Evolutionary conservation across 2,888 invertebrate species (phyloP), one percentile per base, ranked within the genome.

Genomic region (Stenodema calcarata): DNA sequence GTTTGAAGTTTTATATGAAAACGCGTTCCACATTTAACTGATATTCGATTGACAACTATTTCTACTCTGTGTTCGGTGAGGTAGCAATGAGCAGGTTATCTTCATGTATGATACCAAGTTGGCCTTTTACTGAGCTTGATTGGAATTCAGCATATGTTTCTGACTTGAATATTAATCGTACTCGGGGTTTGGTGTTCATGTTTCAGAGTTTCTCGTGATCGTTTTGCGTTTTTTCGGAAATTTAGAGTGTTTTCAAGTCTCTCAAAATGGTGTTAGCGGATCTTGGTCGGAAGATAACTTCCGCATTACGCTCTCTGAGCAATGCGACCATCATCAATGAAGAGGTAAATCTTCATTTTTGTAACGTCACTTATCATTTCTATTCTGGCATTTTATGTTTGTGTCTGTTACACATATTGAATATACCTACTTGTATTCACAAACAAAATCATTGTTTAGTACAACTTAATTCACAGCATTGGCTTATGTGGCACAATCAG

Each of bases 241-340:
- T 75, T n/a, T 18, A 7, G 11, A n/a, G 16, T 41, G 9, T 80
- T 80, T 54, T 14, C 44, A 54, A 73, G 73, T 35, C 16, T 30
- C 35, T 73, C 87, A 90, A 88, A 88, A 99, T 99, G 99, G 99
- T 99, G 92, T 96, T 99, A 94, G 99, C 99, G 90, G 99, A 99
- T 94, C 95, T 99, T 92, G 99, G 99, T 91, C 95, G 99, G 91
- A 99, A 99, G 93, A 99, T 99, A 91, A 99, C 99, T 91, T 96
- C 97, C 92, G 99, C 99, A 89, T 93, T 99, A 92, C 96, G 98
- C 91, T 98, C 98, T 85, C 93, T 99, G 89, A 99, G 98, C 93
- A 98, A 98, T 93, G 99, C 99, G 88, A 99, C 99, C 78, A 96
- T 99, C 89, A 99, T 99, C 90, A 99, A 99, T 93, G 98, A 99